These are phyloP conservation scores for Galendromus occidentalis DNA, from an alignment of 1,140 invertebrate species.

Conservation along the genomic window DNA sequence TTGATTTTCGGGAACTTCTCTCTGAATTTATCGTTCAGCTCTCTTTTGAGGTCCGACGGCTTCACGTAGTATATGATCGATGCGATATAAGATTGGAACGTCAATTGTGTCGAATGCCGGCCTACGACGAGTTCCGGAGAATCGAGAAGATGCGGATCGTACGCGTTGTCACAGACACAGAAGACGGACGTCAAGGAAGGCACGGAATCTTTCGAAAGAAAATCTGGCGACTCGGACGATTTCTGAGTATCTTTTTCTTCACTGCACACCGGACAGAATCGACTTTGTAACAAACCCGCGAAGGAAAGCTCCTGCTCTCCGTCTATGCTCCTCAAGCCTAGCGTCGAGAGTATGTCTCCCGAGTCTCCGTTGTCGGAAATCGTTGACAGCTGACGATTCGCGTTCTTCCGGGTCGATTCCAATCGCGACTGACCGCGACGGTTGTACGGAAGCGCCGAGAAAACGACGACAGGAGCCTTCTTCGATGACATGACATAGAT, in stretches of 20 bases:
- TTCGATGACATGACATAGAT: slow-evolving; percentile 32
- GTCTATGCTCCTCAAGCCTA: background rate
- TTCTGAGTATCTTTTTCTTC: slow-evolving; percentile 14
- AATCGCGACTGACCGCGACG: slow-evolving; percentile 35
- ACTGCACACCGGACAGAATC: background rate
- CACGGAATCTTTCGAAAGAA: slow-evolving; percentile 20
- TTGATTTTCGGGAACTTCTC: slow-evolving; percentile 87
- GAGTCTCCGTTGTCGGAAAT: slow-evolving; percentile 7
- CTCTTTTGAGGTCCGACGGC: slow-evolving; percentile 87
- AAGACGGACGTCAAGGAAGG: slow-evolving; percentile 17
- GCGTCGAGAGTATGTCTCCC: background rate
- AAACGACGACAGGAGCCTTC: slow-evolving; percentile 50
- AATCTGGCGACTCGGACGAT: slow-evolving; percentile 13
- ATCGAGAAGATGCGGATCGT: slow-evolving; percentile 71
- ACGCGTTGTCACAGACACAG: slow-evolving; percentile 25
- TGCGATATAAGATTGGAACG: slow-evolving; percentile 81
- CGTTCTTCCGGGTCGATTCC: background rate
- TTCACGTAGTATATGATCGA: slow-evolving; percentile 92
- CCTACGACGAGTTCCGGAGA: slow-evolving; percentile 86
- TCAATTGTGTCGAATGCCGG: slow-evolving; percentile 78
- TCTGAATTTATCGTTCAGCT: slow-evolving; percentile 88
- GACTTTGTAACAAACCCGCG: background rate
- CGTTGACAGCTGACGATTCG: background rate
- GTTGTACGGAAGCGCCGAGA: slow-evolving; percentile 57
- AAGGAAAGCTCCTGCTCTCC: background rate